Base-by-base conservation (phyloP, 2,888 invertebrate genomes). In the Mesorhabditis sp. region DNA sequence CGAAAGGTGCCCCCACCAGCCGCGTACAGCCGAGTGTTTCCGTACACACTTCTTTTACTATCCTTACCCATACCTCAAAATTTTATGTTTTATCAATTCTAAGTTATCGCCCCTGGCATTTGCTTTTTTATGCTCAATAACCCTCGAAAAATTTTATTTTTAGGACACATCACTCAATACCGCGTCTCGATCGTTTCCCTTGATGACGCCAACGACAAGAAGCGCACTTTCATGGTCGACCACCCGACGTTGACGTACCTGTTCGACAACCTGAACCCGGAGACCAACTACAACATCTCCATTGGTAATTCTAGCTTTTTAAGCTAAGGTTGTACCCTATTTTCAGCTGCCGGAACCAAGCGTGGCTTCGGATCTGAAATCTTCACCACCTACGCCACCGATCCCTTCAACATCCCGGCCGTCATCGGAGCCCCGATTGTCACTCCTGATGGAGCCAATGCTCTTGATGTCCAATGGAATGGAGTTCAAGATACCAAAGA, bases 221-320 rank as follows among this genome's bases (percentile, higher is more conserved):
- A 75, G 73, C 73, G 68, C 69, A 75, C 74, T 7, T 75, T 62
- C 67, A 69, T 75, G 43, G 83, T 85, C 28, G 80, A 83, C 58
- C 84, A 83, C 70, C 84, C 84, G 13, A 80, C 78, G 45, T 72
- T 81, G 58, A 81, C 83, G 41, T 72, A 83, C 69, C 68, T 82
- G 45, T 78, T 85, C 69, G 83, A 85, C 43, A 75, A 79, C n/a
- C 77, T 86, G 41, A 76, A 78, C 28, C 84, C 86, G 4, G 84
- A 86, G 65, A 86, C 86, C 6, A 74, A 76, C 50, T 86, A 86
- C 75, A 85, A 84, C 73, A 83, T 85, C 69, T 80, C 79, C n/a
- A 80, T 85, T 45, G 58, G 58, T 50, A 13, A 13, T 10, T 50
- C n/a, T 10, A 50, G 70, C 74, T 7, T 78, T 81, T 41, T 80